phyloP scores from a whole-genome alignment of 1,140 invertebrate species.

The Bombus waltoni region DNA sequence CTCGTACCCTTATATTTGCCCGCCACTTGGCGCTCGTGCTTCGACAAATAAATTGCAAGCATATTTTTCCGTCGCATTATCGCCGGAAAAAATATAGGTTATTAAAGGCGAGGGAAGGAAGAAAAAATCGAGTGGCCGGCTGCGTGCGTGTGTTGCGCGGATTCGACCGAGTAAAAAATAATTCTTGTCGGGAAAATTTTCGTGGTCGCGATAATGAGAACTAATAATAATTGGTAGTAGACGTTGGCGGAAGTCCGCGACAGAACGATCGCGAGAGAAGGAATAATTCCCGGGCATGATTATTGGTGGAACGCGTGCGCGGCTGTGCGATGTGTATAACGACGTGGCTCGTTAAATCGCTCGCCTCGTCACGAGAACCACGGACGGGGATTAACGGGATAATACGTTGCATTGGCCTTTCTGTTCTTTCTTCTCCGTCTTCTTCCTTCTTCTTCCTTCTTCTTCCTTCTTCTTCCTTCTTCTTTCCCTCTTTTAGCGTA shows the following conservation, averaged over 20 bases:
- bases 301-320: not conserved
- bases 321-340: not conserved
- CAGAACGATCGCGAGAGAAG: constrained; percentile 41
- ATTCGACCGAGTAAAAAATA: constrained; percentile 49
- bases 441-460: no score
- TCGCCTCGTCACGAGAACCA: constrained; percentile 1
- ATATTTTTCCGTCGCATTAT: constrained; percentile 42
- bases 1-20: not conserved
- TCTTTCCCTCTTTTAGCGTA: not conserved
- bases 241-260: constrained; percentile 62
- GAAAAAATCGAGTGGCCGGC: not conserved
- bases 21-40: no score
- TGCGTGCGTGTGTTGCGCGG: not conserved
- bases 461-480: not conserved
- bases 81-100: constrained; percentile 23
- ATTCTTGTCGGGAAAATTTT: constrained; percentile 54
- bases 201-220: constrained; percentile 62
- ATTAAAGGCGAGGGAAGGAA: constrained; percentile 5
- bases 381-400: constrained; percentile 14
- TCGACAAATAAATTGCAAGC: constrained; percentile 13
- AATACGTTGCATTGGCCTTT: not conserved
- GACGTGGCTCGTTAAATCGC: constrained; percentile 29
- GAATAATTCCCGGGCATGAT: constrained; percentile 31
- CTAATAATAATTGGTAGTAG: constrained; percentile 60
- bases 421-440: no score